Base-by-base conservation (phyloP, 2,888 invertebrate species). In the Acronicta leporina region DNA sequence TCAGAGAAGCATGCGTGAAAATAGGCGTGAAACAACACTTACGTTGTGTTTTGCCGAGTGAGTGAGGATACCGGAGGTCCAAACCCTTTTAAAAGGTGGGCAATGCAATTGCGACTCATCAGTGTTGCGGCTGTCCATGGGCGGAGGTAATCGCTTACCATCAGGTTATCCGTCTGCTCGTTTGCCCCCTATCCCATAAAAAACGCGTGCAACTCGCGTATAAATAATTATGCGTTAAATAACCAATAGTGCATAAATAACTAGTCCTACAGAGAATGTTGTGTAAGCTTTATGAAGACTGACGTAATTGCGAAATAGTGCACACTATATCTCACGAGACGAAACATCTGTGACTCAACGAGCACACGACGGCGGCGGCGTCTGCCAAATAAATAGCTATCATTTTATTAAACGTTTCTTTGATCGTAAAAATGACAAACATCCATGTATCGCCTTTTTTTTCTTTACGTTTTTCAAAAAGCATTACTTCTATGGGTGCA, bases 311-410 rank as follows among this genome's bases (percentile, higher is more conserved):
- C n/a, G 50, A 35, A 52, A 64, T 38, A 20, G 38, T 57, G 42
- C 58, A 48, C 15, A n/a, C 14, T 20, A 25, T 27, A 16, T 44
- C 45, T 48, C 43, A 51, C 27, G 45, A 61, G 48, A 55, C 42
- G 48, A 58, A 47, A 38, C 55, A 53, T 11, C 48, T 41, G 58
- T 75, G 73, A 75, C 50, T 71, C 72, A 75, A n/a, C 33, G 33
- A 10, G 33, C 33, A 33, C 13, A 13, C 8, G 44, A 44, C 20
- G 38, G 38, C 6, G 27, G 40, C 10, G 27, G 46, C n/a, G 51
- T 57, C 44, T 50, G 61, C 54, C 54, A 76, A 62, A 76, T 57
- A 45, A 53, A 62, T 69, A 10, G 15, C 48, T 50, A 45, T 44
- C 44, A 55, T 54, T 73, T 35, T 52, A 53, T 71, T 35, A 46